Base-by-base conservation (phyloP, 2,113 vertebrate species). In the Oreochromis aureus region DNA sequence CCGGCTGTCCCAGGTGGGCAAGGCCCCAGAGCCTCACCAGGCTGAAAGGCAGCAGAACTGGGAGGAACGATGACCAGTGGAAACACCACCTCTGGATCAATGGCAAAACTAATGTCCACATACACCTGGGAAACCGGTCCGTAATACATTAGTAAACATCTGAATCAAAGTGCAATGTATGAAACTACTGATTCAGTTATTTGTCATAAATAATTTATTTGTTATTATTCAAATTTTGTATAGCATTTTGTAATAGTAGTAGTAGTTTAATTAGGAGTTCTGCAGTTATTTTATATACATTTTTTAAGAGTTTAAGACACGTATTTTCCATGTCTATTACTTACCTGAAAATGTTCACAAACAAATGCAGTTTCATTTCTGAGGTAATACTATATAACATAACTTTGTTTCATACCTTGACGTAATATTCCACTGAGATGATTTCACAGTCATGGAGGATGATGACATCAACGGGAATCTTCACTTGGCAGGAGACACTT, bases 81-180 rank as follows among this genome's bases (percentile, higher is more conserved):
- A 53, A 96, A 88, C 11, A 16, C 13, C 10, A 96, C 89, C 61
- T 82, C 69, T 56, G 96, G 94, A 53, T 96, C 93, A 32, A 7
- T 2, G 10, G 84, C 87, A 90, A 94, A 95, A 19, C 90, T 94
- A 56, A 96, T 93, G 73, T 95, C 95, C 92, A 96, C 61, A 91
- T 94, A 96, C 9, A 93, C 94, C 96, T 97, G 1, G 24, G 71
- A 32, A 4, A 78, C 44, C 19, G 19, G 71, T 3, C 24, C 19
- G 16, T 51, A 51, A 78, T 32, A 30, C 7, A 41, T 69, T 76
- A 48, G 41, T 48, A 76, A 76, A 18, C 24, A 30, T 76, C 15
- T 48, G 22, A 48, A 48, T 76, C 41, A 76, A 46, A 48, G 41
- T 76, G 69, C 41, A 46, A 48, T 24, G 16, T 30, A 48, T 48